Evolutionary conservation across 2,797 vertebrate genomes (phyloP).

Genomic region (Xiphorhynchus erythropygius): DNA sequence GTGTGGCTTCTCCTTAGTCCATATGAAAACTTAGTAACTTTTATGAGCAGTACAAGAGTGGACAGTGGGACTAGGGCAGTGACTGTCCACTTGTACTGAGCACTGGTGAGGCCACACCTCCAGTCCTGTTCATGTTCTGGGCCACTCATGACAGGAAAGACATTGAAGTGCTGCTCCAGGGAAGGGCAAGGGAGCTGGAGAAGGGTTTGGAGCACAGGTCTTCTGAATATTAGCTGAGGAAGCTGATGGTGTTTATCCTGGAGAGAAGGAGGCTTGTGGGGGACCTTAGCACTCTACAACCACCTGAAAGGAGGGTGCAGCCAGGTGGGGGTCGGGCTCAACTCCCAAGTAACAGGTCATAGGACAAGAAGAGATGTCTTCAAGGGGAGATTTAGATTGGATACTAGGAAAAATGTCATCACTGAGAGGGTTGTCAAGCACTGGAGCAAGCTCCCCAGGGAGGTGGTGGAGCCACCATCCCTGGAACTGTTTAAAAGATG

Average conservation of each 20-base stretch:
- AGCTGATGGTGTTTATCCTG: fast-evolving
- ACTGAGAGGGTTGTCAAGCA: fast-evolving
- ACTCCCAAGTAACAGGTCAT: not conserved
- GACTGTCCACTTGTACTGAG: fast-evolving
- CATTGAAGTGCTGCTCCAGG: not conserved
- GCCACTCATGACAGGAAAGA: not conserved
- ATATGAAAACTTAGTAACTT: not conserved
- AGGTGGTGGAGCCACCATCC: fast-evolving
- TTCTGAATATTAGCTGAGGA: not conserved
- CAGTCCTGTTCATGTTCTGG: not conserved
- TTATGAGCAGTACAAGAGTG: not conserved
- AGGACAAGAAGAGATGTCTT: not conserved
- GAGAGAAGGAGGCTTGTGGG: not conserved
- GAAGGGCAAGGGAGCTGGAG: not conserved
- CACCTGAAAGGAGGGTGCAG: not conserved
- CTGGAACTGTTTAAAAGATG: not conserved
- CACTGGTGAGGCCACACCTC: fast-evolving
- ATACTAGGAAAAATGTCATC: not conserved
- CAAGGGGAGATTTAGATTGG: not conserved
- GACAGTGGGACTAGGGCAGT: not conserved
- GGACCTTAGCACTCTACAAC: not conserved
- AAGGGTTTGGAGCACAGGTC: not conserved
- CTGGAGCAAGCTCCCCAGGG: not conserved
- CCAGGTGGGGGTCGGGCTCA: fast-evolving
- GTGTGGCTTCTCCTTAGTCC: not conserved